Percentiles rank a stretch among this genome's conserved stretches.
phyloP scores from a whole-genome alignment of 1,140 invertebrate genomes.

The Nilaparvata lugens region DNA sequence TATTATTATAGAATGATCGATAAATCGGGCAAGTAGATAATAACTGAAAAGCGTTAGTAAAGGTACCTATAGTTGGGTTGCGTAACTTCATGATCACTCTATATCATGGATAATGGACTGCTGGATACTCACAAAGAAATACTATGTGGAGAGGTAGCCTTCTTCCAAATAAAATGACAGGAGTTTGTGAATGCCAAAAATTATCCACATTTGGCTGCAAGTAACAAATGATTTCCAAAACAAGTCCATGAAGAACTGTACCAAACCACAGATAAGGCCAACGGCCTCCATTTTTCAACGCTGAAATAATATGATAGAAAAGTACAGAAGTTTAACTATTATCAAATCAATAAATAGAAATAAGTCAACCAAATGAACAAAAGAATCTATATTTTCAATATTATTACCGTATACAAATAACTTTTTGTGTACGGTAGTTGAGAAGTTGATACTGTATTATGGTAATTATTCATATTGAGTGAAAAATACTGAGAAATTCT shows the following conservation, averaged over 20 bases:
- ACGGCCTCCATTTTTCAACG: constrained; percentile 52
- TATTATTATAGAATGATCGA: no score
- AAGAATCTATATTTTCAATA: not conserved
- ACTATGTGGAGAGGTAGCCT: constrained; percentile 61
- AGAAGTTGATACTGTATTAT: no score
- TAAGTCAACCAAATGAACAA: not conserved
- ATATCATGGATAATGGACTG: not conserved
- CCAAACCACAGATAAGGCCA: constrained; percentile 61
- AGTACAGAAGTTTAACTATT: not conserved
- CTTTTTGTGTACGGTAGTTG: no score
- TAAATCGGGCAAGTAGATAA: no score
- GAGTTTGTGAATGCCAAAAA: constrained; percentile 69
- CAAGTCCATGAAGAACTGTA: constrained; percentile 53
- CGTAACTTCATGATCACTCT: no score
- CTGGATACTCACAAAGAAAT: constrained; percentile 53
- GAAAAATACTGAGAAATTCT: no score
- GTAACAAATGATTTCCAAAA: constrained; percentile 50
- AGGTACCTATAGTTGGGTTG: no score
- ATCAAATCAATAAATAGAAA: constrained; percentile 1
- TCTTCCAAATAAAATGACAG: constrained; percentile 55
- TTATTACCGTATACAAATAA: not conserved
- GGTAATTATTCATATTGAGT: no score
- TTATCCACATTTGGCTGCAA: constrained; percentile 56
- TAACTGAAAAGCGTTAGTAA: no score
- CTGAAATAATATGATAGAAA: constrained; percentile 34